Evolutionary conservation across 2,888 invertebrate genomes (phyloP), one percentile per base, ranked within the genome.

Genomic region (Mesorhabditis spiculigera): DNA sequence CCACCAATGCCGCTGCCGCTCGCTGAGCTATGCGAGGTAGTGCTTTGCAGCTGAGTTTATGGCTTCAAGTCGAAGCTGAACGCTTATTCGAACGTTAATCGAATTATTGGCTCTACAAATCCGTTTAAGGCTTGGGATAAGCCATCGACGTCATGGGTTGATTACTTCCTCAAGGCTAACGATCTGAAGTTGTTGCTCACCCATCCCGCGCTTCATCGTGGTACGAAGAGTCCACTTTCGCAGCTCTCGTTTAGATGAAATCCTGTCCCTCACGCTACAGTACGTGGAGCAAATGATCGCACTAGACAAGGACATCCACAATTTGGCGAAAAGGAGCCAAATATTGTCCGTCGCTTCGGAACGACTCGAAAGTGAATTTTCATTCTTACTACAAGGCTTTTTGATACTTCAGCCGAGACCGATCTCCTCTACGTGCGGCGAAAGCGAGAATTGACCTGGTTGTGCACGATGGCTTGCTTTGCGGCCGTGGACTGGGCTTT

Each of bases 391-490:
- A 13, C 58, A 50, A 50, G 58, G 58, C 58, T 50, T 50, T 50
- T 16, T 65, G 43, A 10, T 65, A 13, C 28, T 42, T 67, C 0
- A 42, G 65, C 2, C 43, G 68, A 63, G 5, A 68, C 5, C 50
- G 79, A 79, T 50, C 63, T 77, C 5, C 68, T 70, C 43, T 71
- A 75, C 44, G 70, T 69, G 43, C 73, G 76, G 58, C 67, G 76
- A 4, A 80, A 80, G 66, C 63, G 74, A 4, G 73, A 77, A 5
- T 76, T 75, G 68, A 75, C 78, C 67, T 73, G 79, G 70, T 67
- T 80, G 41, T 79, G 78, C 65, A 73, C 77, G 5, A 69, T 77
- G 70, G 73, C 80, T 4, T 74, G 76, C n/a, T 71, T 79, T 68
- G 74, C 80, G 4, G 74, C 79, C 3, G 45, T 78, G 28, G 70